Conservation (phyloP, 37 sponge, comb jelly and placozoan genomes). For the Mnemiopsis leidyi region DNA sequence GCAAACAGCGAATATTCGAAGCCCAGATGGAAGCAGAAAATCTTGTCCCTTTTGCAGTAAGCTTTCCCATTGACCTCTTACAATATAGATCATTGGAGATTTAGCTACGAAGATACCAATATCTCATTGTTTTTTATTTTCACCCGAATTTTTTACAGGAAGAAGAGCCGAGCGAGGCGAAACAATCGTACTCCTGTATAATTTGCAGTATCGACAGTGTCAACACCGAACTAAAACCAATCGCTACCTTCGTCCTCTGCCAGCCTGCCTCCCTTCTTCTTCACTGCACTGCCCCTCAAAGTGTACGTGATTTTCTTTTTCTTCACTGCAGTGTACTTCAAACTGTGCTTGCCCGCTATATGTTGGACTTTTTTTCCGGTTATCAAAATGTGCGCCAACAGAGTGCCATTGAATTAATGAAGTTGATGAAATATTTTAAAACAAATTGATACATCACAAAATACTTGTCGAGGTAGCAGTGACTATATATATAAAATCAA, state of each 20-base stretch:
- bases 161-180: background rate
- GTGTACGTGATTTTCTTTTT: background rate
- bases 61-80: background rate
- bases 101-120: too few species aligned
- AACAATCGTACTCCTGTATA: background rate
- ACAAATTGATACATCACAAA: too few species aligned
- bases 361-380: too few species aligned
- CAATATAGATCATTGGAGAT: too few species aligned
- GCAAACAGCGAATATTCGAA: conserved; percentile 43
- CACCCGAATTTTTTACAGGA: background rate
- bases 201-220: conserved; percentile 6
- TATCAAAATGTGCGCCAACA: too few species aligned
- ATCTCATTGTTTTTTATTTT: too few species aligned
- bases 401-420: too few species aligned
- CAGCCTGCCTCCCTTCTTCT: conserved; percentile 32
- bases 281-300: conserved; percentile 16
- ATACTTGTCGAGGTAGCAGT: too few species aligned
- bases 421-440: too few species aligned
- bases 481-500: too few species aligned
- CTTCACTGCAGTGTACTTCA: background rate
- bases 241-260: conserved; percentile 14
- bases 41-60: background rate
- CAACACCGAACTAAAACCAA: background rate
- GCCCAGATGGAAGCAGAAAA: conserved; percentile 15
- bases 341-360: too few species aligned